Percentiles rank a stretch among this genome's conserved stretches.
These are phyloP conservation scores for Bombyx mori DNA, from an alignment of 1,140 invertebrate species.

Conservation along the genomic window DNA sequence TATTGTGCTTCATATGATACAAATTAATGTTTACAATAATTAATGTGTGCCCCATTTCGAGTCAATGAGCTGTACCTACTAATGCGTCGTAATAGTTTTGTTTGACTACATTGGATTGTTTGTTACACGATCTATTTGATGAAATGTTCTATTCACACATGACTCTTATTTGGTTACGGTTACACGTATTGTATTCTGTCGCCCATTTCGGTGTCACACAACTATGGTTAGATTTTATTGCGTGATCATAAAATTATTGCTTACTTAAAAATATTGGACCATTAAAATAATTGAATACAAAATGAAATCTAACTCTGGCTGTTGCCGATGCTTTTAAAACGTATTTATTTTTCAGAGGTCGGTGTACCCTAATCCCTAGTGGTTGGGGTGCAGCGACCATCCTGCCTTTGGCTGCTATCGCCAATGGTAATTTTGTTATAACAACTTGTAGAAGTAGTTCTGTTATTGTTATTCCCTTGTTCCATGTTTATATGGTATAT, in stretches of 20 bases:
- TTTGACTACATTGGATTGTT: too few species aligned
- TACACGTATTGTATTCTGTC: too few species aligned
- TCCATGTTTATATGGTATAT: not conserved
- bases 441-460: constrained; percentile 18
- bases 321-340: constrained; percentile 16
- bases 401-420: constrained; percentile 26
- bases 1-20: too few species aligned
- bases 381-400: constrained; percentile 31
- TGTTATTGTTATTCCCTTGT: constrained; percentile 7
- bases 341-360: constrained; percentile 33
- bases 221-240: too few species aligned
- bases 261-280: too few species aligned
- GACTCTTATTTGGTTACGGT: too few species aligned
- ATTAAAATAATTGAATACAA: too few species aligned
- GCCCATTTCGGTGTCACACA: too few species aligned
- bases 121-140: too few species aligned
- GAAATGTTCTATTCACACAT: too few species aligned
- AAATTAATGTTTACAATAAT: too few species aligned
- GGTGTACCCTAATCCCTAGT: constrained; percentile 29
- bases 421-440: constrained; percentile 26
- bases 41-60: not conserved
- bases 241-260: too few species aligned
- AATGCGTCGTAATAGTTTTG: not conserved
- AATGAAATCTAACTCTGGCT: not conserved
- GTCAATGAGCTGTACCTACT: not conserved